Evolutionary conservation across 2,888 invertebrate species (phyloP).

Genomic region (Aspidapion aeneum): DNA sequence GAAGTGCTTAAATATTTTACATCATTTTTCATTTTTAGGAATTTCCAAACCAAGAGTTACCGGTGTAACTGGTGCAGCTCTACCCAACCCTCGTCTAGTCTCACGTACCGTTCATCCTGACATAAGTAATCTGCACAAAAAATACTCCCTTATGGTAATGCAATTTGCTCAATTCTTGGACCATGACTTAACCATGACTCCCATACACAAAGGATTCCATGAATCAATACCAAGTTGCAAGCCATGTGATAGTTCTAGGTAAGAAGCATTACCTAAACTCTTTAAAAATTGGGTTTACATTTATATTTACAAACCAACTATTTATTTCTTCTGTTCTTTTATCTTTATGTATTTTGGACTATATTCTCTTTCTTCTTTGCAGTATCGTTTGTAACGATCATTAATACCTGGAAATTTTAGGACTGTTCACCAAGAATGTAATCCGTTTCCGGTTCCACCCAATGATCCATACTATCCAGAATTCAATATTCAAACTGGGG

Average conservation of each 20-base stretch:
- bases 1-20: not conserved
- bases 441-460: slow-evolving; percentile 85
- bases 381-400: too few species aligned
- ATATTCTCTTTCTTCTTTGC: too few species aligned
- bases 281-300: too few species aligned
- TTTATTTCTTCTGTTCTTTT: too few species aligned
- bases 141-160: slow-evolving; percentile 91
- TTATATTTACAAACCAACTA: too few species aligned
- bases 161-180: slow-evolving; percentile 93
- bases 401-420: too few species aligned
- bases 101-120: slow-evolving; percentile 90
- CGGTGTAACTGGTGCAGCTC: slow-evolving; percentile 68
- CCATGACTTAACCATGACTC: slow-evolving; percentile 93
- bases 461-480: slow-evolving; percentile 90
- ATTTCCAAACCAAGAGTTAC: slow-evolving; percentile 75
- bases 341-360: too few species aligned
- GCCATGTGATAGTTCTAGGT: slow-evolving; percentile 74
- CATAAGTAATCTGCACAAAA: slow-evolving; percentile 82
- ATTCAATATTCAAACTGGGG: slow-evolving; percentile 78
- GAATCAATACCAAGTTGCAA: slow-evolving; percentile 89
- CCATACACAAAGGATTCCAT: slow-evolving; percentile 85
- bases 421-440: slow-evolving; percentile 90
- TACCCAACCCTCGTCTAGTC: slow-evolving; percentile 84
- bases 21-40: slow-evolving; percentile 46
- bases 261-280: too few species aligned